Conservation (phyloP, 2,797 vertebrate species). For the Fratercula arctica region DNA sequence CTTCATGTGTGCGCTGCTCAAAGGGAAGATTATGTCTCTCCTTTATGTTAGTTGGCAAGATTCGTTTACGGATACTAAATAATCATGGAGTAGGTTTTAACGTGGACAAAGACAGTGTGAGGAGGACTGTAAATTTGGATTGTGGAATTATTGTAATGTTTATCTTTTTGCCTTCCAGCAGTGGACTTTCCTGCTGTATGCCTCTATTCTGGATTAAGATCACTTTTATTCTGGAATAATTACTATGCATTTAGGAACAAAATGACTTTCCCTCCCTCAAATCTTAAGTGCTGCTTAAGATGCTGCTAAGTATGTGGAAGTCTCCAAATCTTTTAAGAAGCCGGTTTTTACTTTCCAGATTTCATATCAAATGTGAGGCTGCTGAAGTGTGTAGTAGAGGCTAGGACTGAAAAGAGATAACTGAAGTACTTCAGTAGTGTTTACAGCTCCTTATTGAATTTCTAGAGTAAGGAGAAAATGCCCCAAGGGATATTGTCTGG, state of each 20-base stretch:
- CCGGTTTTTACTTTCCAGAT: neutral
- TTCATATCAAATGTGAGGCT: neutral
- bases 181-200: neutral
- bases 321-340: neutral
- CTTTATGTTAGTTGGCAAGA: neutral
- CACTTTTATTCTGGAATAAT: neutral
- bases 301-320: neutral
- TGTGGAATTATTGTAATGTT: neutral
- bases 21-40: neutral
- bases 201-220: neutral
- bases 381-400: neutral
- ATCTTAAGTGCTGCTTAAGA: neutral
- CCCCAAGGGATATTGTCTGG: neutral
- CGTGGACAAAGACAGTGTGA: rapidly evolving
- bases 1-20: neutral
- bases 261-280: neutral
- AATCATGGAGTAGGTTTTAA: neutral
- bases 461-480: neutral
- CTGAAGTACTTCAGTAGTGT: neutral
- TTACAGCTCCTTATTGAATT: neutral
- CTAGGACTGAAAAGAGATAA: neutral
- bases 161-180: neutral
- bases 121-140: neutral
- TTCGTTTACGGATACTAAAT: neutral
- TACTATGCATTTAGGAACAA: neutral